These are phyloP conservation scores for Phycodurus eques DNA, from an alignment of 2,113 vertebrate species.

Conservation along the genomic window DNA sequence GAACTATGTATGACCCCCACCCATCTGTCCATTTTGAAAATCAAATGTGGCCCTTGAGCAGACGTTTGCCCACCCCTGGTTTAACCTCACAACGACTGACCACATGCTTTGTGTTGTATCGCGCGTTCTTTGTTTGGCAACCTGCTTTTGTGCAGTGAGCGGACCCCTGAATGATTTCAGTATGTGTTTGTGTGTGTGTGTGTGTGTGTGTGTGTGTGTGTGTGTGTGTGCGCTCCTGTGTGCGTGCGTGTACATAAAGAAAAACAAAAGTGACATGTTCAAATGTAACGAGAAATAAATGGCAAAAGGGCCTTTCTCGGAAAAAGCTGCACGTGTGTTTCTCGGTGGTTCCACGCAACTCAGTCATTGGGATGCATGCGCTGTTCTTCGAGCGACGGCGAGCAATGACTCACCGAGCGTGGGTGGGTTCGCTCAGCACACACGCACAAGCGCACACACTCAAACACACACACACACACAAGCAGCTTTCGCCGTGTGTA, in stretches of 20 bases:
- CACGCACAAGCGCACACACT: background rate
- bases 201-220: background rate
- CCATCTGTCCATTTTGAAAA: background rate
- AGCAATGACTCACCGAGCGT: background rate
- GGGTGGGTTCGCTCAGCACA: background rate
- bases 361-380: conserved; percentile 9
- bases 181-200: background rate
- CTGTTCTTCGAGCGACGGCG: background rate
- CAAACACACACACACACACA: background rate
- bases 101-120: conserved; percentile 3
- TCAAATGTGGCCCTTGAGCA: background rate
- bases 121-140: background rate
- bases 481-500: background rate
- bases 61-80: background rate
- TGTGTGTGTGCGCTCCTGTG: background rate
- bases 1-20: background rate
- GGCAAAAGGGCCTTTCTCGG: conserved; percentile 1
- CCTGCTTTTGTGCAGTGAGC: background rate
- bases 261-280: background rate
- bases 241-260: background rate
- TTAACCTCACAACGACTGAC: background rate
- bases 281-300: conserved; percentile 8
- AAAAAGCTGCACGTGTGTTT: background rate
- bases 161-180: background rate
- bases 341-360: background rate